A percentile compares a stretch with the other conserved stretches of the same genome.
These are phyloP conservation scores for Agrotis ipsilon DNA, from an alignment of 2,888 invertebrate species.

Conservation along the genomic window DNA sequence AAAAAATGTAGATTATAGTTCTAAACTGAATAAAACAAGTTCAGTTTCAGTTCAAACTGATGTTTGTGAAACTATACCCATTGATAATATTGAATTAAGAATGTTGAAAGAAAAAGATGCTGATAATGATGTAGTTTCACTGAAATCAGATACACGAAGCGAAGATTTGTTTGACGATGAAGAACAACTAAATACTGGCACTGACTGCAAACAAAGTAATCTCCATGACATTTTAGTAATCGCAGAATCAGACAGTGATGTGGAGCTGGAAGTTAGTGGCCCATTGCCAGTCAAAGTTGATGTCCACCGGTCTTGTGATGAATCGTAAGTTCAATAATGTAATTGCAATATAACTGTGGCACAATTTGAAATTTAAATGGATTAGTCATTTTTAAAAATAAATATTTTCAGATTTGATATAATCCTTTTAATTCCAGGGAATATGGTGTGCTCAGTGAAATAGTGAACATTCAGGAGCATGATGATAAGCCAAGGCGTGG, in stretches of 20 bases:
- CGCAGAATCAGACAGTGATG: constrained; percentile 82
- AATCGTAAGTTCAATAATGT: constrained; percentile 71
- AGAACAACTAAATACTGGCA: constrained; percentile 13
- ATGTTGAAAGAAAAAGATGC: constrained; percentile 19
- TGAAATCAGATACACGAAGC: constrained; percentile 47
- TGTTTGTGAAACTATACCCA: constrained; percentile 40
- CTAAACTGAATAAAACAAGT: constrained; percentile 45
- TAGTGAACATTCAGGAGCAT: constrained; percentile 68
- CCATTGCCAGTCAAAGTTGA: constrained; percentile 77
- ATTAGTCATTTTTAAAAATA: not conserved
- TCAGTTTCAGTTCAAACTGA: constrained; percentile 79
- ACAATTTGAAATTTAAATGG: not conserved
- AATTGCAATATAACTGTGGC: constrained; percentile 3
- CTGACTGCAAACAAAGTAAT: constrained; percentile 13
- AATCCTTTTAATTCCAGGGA: constrained; percentile 72
- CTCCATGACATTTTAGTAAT: constrained; percentile 69
- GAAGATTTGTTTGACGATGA: constrained; percentile 68
- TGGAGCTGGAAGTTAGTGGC: constrained; percentile 66
- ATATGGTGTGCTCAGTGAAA: constrained; percentile 72
- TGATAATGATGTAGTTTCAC: constrained; percentile 5
- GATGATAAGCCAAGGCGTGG: constrained; percentile 65
- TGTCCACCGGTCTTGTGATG: constrained; percentile 77
- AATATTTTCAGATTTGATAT: not conserved
- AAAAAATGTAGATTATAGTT: constrained; percentile 55
- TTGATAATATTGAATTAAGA: constrained; percentile 2